phyloP scores from a whole-genome alignment of 1,140 invertebrate genomes.

The Leptopilina boulardi region DNA sequence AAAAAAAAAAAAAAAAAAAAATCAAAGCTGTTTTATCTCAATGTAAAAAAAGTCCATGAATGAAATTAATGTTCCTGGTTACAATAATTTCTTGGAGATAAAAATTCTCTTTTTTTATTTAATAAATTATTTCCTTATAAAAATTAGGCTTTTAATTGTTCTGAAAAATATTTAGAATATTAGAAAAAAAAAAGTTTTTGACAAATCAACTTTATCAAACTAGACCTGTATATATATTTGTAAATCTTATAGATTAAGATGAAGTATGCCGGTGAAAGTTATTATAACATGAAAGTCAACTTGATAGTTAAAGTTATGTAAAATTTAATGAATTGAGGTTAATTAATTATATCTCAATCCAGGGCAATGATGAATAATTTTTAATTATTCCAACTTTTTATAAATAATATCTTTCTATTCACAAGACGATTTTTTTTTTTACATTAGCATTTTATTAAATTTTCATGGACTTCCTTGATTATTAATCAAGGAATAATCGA shows the following conservation, averaged over 20 bases:
- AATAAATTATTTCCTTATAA: too few species aligned
- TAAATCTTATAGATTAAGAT: neutral
- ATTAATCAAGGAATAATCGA: too few species aligned
- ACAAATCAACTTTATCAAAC: neutral
- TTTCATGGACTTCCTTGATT: too few species aligned
- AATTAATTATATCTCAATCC: neutral
- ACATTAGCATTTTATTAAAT: neutral
- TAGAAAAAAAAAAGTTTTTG: too few species aligned
- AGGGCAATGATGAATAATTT: neutral
- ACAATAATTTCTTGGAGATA: too few species aligned
- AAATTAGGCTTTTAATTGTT: too few species aligned
- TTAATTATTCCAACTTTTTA: neutral
- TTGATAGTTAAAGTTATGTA: slow-evolving; percentile 20
- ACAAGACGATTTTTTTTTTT: neutral
- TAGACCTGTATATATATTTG: neutral
- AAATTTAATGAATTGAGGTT: slow-evolving; percentile 18
- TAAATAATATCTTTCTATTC: neutral
- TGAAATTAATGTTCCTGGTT: neutral
- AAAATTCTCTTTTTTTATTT: too few species aligned
- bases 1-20: neutral
- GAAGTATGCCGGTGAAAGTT: slow-evolving; percentile 10
- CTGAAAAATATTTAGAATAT: too few species aligned
- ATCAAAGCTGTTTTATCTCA: neutral
- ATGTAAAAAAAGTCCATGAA: neutral
- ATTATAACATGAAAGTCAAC: slow-evolving; percentile 20